Evolutionary conservation across 2,113 vertebrate species (phyloP), one percentile per base, ranked within the genome.

Genomic region (Motacilla alba): DNA sequence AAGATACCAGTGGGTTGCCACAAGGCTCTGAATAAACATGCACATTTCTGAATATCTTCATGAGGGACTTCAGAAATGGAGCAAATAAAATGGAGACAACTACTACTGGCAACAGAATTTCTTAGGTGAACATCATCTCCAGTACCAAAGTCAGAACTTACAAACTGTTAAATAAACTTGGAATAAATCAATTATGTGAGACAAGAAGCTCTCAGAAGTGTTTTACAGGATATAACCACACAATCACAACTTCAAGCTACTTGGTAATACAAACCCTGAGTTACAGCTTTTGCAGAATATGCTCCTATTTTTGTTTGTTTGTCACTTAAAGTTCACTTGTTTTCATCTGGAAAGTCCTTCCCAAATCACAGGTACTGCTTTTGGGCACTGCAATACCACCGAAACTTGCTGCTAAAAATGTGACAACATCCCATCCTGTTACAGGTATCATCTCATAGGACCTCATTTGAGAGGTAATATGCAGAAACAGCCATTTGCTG

Each of bases 401-500:
- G 58, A 80, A 26, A 37, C 15, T 35, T 83, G 72, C 75, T 37
- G 90, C 63, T 83, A 52, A 58, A 30, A 62, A 76, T 1, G 2
- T 46, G 79, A 66, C 66, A 92, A 72, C 55, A 81, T n/a, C 60
- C 47, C 30, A 30, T 35, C 26, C 83, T 3, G 1, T 28, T 69
- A 39, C 47, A 68, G 49, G 35, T 43, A 30, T 20, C 44, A 86
- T 72, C 39, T 75, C 63, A 83, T 1, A 89, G 47, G 53, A 85
- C 46, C 83, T 93, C 67, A 76, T 93, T 53, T 81, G 60, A 85
- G 64, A 88, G 37, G 35, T 72, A 75, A 92, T 56, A 93, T 23
- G 76, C 60, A 93, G 64, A 83, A 93, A 88, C 30, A 81, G 88
- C n/a, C 77, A 77, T 82, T 89, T 81, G 37, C 80, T 73, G 41